Base-by-base conservation (phyloP, 2,888 invertebrate species). In the Ypsolopha sequella region DNA sequence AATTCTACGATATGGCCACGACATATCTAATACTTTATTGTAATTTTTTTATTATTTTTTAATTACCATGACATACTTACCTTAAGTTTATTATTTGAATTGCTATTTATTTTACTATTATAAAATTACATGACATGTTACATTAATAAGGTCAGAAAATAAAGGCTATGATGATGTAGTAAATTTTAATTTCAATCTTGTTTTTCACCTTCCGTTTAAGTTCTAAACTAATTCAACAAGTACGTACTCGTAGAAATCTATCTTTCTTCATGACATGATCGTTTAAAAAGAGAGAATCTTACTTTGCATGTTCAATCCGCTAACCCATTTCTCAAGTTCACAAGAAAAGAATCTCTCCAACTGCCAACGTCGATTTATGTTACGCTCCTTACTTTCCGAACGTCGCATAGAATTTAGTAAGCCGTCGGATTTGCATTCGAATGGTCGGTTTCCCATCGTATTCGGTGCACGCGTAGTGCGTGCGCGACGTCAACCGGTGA, bases 381-480 rank as follows among this genome's bases (percentile, higher is more conserved):
- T 56, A 58, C 56, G 57, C 58, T 62, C 45, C 45, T 65, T 65
- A 63, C 63, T 67, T 65, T 64, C 54, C 60, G 57, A 67, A 63
- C 64, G 65, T 70, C 67, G 67, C 63, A 60, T 64, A 57, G 65
- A 65, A 65, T 73, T 73, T 63, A 62, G 65, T 66, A 65, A 73
- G 65, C 63, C 68, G 68, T 72, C 66, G 71, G 70, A 76, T 82
- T 80, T 78, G 80, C 80, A 82, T 82, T 74, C 75, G 76, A 80
- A 80, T 76, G 61, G 71, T 36, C 34, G 36, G 24, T 36, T 67
- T 61, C 61, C 57, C 47, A 36, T 34, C 13, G 74, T 77, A 80
- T 80, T 73, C 79, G 67, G 13, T 35, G 52, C 80, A 77, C 77
- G 80, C 70, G 66, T 66, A 62, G 65, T 75, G 81, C 79, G 81